A percentile compares a stretch with the other conserved stretches of the same genome.
phyloP scores from a whole-genome alignment of 2,888 invertebrate genomes.

The Podabrus alpinus region DNA sequence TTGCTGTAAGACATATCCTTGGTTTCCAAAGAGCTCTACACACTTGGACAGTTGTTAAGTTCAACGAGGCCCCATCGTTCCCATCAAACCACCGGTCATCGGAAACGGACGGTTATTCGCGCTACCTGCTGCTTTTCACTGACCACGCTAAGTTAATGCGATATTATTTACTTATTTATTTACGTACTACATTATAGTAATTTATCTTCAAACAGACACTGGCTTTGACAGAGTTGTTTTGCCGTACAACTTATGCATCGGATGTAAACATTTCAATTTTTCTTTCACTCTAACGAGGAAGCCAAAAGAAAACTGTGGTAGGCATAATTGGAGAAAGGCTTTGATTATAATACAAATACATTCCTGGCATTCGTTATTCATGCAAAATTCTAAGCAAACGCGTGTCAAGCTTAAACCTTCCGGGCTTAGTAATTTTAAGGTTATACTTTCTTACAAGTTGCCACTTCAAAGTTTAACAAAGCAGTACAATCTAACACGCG shows the following conservation, averaged over 20 bases:
- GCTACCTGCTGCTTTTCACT: conserved; percentile 15
- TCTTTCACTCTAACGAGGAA: background rate
- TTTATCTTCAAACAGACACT: conserved; percentile 5
- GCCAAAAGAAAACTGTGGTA: background rate
- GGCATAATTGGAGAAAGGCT: background rate
- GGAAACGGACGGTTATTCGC: conserved; percentile 21
- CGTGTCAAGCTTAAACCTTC: background rate
- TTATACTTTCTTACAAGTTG: background rate
- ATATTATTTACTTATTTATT: conserved; percentile 27
- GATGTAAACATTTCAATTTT: background rate
- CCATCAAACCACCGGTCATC: conserved; percentile 22
- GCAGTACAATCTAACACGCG: background rate
- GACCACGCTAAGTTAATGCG: conserved; percentile 26
- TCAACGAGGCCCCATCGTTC: conserved; percentile 14
- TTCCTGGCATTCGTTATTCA: background rate
- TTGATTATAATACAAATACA: background rate
- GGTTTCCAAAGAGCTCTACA: background rate
- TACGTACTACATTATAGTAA: conserved; percentile 19
- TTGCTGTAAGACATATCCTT: conserved; percentile 15
- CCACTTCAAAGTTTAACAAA: background rate
- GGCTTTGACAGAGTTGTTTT: background rate
- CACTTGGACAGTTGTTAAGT: conserved; percentile 6
- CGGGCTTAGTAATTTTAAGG: background rate
- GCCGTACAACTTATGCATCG: background rate
- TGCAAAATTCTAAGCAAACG: background rate